Evolutionary conservation across 2,113 vertebrate species (phyloP).

Genomic region (Onychostoma macrolepis): DNA sequence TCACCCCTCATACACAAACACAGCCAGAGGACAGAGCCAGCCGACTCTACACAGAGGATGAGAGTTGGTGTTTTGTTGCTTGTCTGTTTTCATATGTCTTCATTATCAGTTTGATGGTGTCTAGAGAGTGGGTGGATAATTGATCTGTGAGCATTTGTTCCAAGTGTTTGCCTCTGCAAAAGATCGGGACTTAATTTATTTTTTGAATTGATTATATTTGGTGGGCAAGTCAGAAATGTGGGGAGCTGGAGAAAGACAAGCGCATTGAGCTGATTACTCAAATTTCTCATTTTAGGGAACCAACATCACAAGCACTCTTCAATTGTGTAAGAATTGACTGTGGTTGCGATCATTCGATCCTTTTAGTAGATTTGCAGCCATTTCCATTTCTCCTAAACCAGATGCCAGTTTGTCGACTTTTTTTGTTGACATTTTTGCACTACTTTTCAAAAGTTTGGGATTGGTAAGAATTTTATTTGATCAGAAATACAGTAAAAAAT

Average conservation of each 20-base stretch:
- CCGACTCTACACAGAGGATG: slow-evolving; percentile 21
- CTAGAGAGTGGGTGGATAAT: slow-evolving; percentile 38
- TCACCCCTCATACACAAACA: slow-evolving; percentile 29
- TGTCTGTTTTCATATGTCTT: slow-evolving; percentile 57
- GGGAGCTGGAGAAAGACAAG: slow-evolving; percentile 24
- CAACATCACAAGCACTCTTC: not conserved
- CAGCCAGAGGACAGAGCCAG: slow-evolving; percentile 43
- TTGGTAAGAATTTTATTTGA: not conserved
- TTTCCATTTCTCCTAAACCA: not conserved
- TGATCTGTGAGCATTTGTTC: slow-evolving; percentile 46
- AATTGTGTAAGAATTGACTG: not conserved
- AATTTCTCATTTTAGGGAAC: not conserved
- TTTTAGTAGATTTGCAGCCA: not conserved
- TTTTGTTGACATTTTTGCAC: not conserved
- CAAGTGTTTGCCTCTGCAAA: slow-evolving; percentile 22
- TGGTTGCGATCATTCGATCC: not conserved
- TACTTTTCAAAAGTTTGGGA: not conserved
- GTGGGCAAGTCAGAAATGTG: slow-evolving; percentile 7
- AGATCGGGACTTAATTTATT: slow-evolving; percentile 29
- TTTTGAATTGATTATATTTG: slow-evolving; percentile 27
- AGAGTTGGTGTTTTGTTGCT: slow-evolving; percentile 55
- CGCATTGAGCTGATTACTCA: slow-evolving; percentile 10
- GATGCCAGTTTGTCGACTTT: not conserved
- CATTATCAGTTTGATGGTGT: slow-evolving; percentile 51
- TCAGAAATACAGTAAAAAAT: not conserved